Base-by-base conservation (phyloP, 2,113 vertebrate species). In the Gorsachius goisagi region DNA sequence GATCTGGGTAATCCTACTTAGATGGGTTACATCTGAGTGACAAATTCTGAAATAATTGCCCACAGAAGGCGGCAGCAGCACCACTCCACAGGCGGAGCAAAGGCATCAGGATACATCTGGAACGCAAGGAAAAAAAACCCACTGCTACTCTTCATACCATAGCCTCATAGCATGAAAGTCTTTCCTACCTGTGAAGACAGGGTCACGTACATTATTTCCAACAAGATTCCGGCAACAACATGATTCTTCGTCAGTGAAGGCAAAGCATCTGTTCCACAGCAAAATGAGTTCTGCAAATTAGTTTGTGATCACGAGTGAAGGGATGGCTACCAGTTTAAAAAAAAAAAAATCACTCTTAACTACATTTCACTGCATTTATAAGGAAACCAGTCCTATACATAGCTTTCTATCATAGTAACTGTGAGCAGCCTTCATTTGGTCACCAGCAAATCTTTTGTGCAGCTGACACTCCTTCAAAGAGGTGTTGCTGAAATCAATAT, bases 401-500 rank as follows among this genome's bases (percentile, higher is more conserved):
- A 64, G 33, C 44, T 92, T 90, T 81, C 35, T 75, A 21, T 84
- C 83, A 44, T 1, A 81, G 55, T 56, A 74, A 89, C 52, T 72
- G 56, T 67, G 68, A 90, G 56, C 44, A 75, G 82, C 39, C 45
- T 71, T 78, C 56, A 58, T 64, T 55, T 72, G 76, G 79, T 89
- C 88, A 81, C 56, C 45, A 93, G 58, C 66, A 95, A 87, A 87
- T 93, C 86, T 94, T 82, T 91, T 47, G 73, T 87, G 74, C 89
- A 95, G 87, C 89, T 94, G 89, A 93, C 49, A 44, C 12, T 84
- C 47, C 63, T 92, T 94, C 90, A 83, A 71, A 89, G 75, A 93
- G 58, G 89, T 91, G 88, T 82, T 96, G 86, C 81, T 94, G 71
- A 91, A 96, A 95, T 93, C 93, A 85, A 73, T 94, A 73, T 33